These are phyloP conservation scores for Hippopotamus amphibius DNA, from an alignment of 2,113 vertebrate genomes.

Conservation along the genomic window DNA sequence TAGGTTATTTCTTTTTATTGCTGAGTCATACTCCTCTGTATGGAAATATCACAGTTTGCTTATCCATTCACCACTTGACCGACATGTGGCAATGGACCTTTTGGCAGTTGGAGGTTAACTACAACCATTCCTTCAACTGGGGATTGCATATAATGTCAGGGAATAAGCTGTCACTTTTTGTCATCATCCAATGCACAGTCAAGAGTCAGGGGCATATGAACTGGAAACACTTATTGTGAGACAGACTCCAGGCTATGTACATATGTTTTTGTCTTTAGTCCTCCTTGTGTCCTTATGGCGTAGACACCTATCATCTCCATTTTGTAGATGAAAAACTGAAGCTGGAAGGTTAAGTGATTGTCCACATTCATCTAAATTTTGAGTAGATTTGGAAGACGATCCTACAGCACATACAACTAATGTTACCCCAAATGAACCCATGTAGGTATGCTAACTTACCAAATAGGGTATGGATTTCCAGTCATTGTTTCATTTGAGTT, in stretches of 20 bases:
- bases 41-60: not conserved
- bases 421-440: not conserved
- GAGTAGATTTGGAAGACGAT: not conserved
- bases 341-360: not conserved
- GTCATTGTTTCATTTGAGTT: not conserved
- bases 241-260: not conserved
- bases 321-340: not conserved
- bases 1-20: not conserved
- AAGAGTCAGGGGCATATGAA: not conserved
- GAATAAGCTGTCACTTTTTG: not conserved
- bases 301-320: no score
- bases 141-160: not conserved
- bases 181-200: not conserved
- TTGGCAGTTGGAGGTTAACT: not conserved
- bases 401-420: not conserved
- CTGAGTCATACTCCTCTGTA: not conserved
- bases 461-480: not conserved
- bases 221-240: not conserved
- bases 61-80: not conserved
- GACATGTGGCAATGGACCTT: not conserved
- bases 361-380: not conserved
- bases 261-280: not conserved
- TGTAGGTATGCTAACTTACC: not conserved
- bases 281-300: not conserved
- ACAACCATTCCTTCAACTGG: not conserved